A percentile compares a stretch with the other conserved stretches of the same genome.
These are phyloP conservation scores for Capreolus pygargus DNA, from an alignment of 2,113 vertebrate genomes.

Conservation along the genomic window DNA sequence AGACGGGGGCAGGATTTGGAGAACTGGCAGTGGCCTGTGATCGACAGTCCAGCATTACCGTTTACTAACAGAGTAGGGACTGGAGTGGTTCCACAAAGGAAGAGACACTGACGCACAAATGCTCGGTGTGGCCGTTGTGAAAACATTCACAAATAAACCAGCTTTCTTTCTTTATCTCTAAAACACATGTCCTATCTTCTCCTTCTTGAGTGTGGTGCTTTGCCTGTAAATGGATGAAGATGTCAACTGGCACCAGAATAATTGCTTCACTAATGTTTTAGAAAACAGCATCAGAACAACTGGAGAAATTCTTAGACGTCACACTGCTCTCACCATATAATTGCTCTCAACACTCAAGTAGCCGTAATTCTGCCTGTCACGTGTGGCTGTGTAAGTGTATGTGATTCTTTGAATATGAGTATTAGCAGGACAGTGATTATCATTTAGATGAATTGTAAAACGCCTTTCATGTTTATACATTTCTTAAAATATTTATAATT, in stretches of 20 bases:
- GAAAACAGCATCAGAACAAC: neutral
- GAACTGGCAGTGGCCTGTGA: neutral
- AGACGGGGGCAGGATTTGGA: neutral
- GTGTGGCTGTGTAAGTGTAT: neutral
- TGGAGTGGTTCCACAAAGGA: neutral
- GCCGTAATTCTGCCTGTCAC: neutral
- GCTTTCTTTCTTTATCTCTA: neutral
- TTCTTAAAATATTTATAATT: constrained; percentile 12
- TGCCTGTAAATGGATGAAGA: neutral
- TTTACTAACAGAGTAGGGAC: neutral
- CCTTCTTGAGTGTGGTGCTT: neutral
- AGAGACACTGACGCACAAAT: neutral
- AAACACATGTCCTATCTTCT: neutral
- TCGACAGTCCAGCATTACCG: neutral
- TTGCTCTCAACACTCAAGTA: neutral
- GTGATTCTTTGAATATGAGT: constrained; percentile 10
- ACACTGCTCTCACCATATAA: neutral
- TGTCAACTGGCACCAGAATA: neutral
- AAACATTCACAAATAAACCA: neutral
- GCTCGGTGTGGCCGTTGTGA: neutral
- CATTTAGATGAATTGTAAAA: neutral
- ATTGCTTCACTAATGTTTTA: neutral
- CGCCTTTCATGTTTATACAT: neutral
- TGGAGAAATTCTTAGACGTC: neutral
- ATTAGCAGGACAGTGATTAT: neutral